phyloP scores from a whole-genome alignment of 2,888 invertebrate species.

The Azorinus chamasolen region DNA sequence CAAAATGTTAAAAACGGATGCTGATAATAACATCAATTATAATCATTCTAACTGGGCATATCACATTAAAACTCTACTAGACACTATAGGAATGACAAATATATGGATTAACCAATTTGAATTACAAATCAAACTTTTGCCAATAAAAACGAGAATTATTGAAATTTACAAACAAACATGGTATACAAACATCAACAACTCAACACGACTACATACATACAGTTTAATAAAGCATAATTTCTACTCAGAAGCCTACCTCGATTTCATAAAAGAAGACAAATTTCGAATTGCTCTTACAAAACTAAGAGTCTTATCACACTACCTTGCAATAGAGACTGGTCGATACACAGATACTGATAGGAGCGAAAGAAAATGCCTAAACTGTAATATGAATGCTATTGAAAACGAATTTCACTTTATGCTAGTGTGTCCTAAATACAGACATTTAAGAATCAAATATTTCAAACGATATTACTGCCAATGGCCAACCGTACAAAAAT shows the following conservation, averaged over 20 bases:
- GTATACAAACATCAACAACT: slow-evolving; percentile 14
- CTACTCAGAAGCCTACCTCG: slow-evolving; percentile 14
- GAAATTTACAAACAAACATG: slow-evolving; percentile 19
- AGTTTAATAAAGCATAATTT: slow-evolving; percentile 2
- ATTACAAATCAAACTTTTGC: neutral
- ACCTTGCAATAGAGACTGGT: too few species aligned
- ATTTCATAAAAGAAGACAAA: slow-evolving; percentile 3
- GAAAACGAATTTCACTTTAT: too few species aligned
- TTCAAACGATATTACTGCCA: neutral
- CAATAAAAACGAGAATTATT: slow-evolving; percentile 19
- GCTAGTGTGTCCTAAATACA: neutral
- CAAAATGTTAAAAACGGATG: slow-evolving; percentile 10
- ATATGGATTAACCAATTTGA: slow-evolving; percentile 8
- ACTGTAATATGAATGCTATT: too few species aligned
- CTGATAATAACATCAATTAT: slow-evolving; percentile 8
- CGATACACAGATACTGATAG: too few species aligned
- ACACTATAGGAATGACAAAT: slow-evolving; percentile 12
- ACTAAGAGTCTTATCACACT: slow-evolving; percentile 17
- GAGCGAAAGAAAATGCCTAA: too few species aligned
- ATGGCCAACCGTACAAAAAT: too few species aligned
- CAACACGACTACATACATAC: slow-evolving; percentile 12
- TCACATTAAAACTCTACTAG: slow-evolving; percentile 10
- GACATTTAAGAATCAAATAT: neutral
- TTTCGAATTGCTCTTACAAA: slow-evolving; percentile 8
- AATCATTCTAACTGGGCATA: slow-evolving; percentile 21